Conservation (phyloP, 2,888 invertebrate species). For the Stegophylla sp. region DNA sequence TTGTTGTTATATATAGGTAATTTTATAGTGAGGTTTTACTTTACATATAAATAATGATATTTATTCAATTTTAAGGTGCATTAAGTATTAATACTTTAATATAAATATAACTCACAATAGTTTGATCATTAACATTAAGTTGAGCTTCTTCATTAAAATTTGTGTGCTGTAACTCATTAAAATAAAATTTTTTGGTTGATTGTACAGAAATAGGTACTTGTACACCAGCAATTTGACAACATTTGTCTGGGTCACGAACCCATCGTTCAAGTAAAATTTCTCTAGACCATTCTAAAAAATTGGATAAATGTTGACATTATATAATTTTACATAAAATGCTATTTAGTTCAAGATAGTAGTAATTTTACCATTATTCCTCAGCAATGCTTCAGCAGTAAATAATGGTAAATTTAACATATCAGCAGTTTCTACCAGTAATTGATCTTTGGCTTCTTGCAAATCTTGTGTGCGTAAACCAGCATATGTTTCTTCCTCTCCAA, state of each 20-base stretch:
- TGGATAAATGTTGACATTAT: background rate
- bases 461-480: conserved; percentile 73
- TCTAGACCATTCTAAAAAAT: conserved; percentile 72
- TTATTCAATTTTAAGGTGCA: no score
- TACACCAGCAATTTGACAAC: conserved; percentile 73
- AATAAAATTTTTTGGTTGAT: conserved; percentile 49
- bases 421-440: conserved; percentile 74
- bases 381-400: conserved; percentile 74
- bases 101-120: conserved; percentile 39
- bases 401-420: conserved; percentile 76
- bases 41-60: no score
- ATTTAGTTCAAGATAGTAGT: background rate
- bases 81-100: no score
- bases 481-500: conserved; percentile 67
- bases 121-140: conserved; percentile 48
- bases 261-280: conserved; percentile 73
- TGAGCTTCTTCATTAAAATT: conserved; percentile 54
- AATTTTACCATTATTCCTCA: conserved; percentile 71
- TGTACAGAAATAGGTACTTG: conserved; percentile 69
- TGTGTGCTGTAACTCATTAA: conserved; percentile 49
- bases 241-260: conserved; percentile 73
- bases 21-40: no score
- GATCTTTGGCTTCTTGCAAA: conserved; percentile 75
- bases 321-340: background rate
- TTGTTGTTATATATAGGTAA: no score